Conservation (phyloP, 1,140 invertebrate species). For the Armadillidium nasatum region DNA sequence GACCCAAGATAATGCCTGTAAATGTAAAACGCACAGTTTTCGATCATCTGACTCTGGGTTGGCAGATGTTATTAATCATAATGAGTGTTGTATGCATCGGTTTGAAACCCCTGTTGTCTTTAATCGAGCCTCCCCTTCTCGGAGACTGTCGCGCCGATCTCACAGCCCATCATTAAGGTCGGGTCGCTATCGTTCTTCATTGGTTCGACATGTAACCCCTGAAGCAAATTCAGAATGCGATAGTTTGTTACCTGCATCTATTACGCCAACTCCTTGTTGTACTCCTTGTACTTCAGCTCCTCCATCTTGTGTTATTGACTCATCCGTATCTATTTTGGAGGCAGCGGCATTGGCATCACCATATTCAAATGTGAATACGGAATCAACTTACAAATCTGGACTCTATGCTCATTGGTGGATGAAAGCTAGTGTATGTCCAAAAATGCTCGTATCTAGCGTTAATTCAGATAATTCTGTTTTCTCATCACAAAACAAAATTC, state of each 20-base stretch:
- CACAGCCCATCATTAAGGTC: constrained; percentile 30
- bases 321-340: constrained; percentile 25
- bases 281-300: constrained; percentile 34
- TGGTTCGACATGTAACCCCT: constrained; percentile 29
- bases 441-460: constrained; percentile 21
- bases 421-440: constrained; percentile 58
- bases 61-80: constrained; percentile 59
- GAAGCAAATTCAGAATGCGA: constrained; percentile 25
- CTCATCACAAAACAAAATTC: constrained; percentile 23
- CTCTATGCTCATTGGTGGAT: constrained; percentile 88
- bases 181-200: constrained; percentile 27
- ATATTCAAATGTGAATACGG: not conserved
- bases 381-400: constrained; percentile 64
- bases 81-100: constrained; percentile 32
- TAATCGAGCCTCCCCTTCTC: constrained; percentile 28
- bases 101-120: constrained; percentile 30
- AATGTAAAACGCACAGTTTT: constrained; percentile 47
- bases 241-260: constrained; percentile 29
- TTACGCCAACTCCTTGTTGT: constrained; percentile 1
- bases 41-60: constrained; percentile 74
- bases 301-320: constrained; percentile 32
- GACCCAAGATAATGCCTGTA: constrained; percentile 30
- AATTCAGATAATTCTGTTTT: constrained; percentile 22
- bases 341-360: constrained; percentile 26
- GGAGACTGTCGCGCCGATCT: constrained; percentile 32